Evolutionary conservation across 2,113 vertebrate species (phyloP), one percentile per base, ranked within the genome.

Genomic region (Paedocypris sp.): DNA sequence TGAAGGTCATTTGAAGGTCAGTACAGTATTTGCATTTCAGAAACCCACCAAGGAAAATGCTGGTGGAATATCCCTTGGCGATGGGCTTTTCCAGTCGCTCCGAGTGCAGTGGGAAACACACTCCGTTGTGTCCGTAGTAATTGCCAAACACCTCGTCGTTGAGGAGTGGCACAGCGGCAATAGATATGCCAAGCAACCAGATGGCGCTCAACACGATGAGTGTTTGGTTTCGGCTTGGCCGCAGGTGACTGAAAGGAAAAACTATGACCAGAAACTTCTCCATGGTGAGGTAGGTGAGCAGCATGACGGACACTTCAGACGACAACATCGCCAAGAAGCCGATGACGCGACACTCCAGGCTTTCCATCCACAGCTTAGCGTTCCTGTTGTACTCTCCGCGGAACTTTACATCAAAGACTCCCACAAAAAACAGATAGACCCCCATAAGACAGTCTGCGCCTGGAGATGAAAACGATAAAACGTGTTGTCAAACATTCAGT

Each of bases 391-490:
- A 90, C 59, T 90, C 83, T 1, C 88, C 86, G 0, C 81, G 77
- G 41, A 89, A 92, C 62, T 86, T 90, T 3, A 92, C 62, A 60
- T 91, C 87, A 15, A 80, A 90, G 56, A 86, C 67, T 0, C 88
- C 89, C 8, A 86, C 68, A 8, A 88, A 89, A 63, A 92, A 88
- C 20, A 91, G 76, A 39, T 91, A 92, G n/a, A 92, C 72, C 0
- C 89, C 89, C 89, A 89, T 91, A 62, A 91, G 82, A 68, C 84
- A 91, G 74, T 89, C 90, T 4, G 87, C 88, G 85, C 86, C 89
- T 92, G 8, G 7, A 18, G 11, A 38, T 4, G 12, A 31, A 57
- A n/a, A n/a, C n/a, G n/a, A n/a, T n/a, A n/a, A n/a, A n/a, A n/a
- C n/a, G n/a, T n/a, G n/a, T n/a, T n/a, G n/a, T n/a, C n/a, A n/a